A percentile compares a stretch with the other conserved stretches of the same genome.
These are phyloP conservation scores for Xiphophorus couchianus DNA, from an alignment of 2,113 vertebrate species.

Conservation along the genomic window DNA sequence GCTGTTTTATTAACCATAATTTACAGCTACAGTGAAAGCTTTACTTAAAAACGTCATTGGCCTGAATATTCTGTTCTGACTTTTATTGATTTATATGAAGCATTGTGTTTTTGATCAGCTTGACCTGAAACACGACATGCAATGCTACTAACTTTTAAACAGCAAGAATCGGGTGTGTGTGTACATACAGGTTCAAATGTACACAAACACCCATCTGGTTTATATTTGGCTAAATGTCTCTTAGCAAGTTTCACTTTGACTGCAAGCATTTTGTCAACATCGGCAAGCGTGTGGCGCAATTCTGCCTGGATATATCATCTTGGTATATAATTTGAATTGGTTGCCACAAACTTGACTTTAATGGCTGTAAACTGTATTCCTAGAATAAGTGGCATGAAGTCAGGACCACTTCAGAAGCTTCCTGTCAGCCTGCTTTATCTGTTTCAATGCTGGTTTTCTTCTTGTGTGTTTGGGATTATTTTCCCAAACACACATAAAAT, in stretches of 20 bases:
- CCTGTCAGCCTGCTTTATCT: background rate
- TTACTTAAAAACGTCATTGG: background rate
- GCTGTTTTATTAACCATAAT: background rate
- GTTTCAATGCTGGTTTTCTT: background rate
- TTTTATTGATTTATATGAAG: background rate
- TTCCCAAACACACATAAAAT: background rate
- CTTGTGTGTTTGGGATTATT: background rate
- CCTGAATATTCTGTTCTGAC: background rate
- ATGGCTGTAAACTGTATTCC: background rate
- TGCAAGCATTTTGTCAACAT: background rate
- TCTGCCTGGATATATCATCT: background rate
- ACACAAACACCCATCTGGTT: background rate
- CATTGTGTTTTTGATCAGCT: background rate
- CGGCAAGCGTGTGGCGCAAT: background rate
- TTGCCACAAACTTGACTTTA: background rate
- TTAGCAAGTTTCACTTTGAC: background rate
- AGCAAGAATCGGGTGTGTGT: background rate
- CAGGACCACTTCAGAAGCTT: background rate
- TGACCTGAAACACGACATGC: background rate
- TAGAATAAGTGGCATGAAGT: background rate
- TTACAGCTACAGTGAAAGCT: background rate
- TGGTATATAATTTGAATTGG: background rate
- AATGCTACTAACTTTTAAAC: background rate
- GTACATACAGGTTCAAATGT: background rate
- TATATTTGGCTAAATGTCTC: background rate